Conservation (phyloP, 2,113 vertebrate genomes). For the Lycaon pictus region DNA sequence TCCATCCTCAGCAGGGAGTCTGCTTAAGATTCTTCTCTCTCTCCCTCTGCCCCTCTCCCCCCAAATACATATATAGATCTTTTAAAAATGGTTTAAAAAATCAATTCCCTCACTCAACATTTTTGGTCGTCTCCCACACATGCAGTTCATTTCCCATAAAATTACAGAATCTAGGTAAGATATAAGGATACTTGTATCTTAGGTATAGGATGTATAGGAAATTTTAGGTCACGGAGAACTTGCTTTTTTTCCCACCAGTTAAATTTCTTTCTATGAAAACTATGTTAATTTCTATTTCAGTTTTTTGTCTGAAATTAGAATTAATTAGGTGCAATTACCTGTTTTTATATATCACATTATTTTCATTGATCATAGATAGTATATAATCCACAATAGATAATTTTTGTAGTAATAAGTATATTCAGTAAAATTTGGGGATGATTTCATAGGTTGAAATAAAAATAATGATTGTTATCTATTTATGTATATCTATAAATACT, state of each 20-base stretch:
- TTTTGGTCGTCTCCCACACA: background rate
- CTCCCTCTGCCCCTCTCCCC: background rate
- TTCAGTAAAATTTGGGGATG: background rate
- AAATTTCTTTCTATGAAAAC: background rate
- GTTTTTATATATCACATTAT: background rate
- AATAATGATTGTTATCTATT: background rate
- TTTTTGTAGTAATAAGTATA: background rate
- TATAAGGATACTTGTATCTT: background rate
- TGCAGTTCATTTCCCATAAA: background rate
- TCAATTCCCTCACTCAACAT: background rate
- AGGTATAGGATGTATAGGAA: background rate
- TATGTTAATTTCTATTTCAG: background rate
- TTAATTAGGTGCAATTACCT: background rate
- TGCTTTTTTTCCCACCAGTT: background rate
- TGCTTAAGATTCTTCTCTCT: background rate
- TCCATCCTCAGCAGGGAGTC: background rate
- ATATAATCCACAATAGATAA: background rate
- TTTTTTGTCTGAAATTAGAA: background rate
- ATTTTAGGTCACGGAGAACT: background rate
- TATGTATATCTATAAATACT: background rate
- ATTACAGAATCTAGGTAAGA: background rate
- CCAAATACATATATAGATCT: background rate
- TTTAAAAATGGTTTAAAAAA: background rate
- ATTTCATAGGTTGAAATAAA: background rate
- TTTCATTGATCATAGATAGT: background rate